phyloP scores from a whole-genome alignment of 2,113 vertebrate genomes.

The Axis porcinus region DNA sequence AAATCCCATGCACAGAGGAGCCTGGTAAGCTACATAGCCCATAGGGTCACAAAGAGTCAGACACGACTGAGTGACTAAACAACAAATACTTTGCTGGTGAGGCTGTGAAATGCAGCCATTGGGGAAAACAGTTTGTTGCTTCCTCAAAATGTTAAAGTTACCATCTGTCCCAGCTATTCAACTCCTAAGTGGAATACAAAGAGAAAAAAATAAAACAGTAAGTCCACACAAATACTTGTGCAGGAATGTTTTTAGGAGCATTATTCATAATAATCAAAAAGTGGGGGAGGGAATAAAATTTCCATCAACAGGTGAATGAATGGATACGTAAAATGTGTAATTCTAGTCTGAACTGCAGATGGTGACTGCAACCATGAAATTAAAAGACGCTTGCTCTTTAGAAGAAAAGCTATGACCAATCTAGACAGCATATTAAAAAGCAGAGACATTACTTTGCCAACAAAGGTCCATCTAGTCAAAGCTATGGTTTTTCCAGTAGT shows the following conservation, averaged over 20 bases:
- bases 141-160: not conserved
- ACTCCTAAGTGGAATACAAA: not conserved
- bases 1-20: not conserved
- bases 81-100: not conserved
- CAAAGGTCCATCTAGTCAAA: not conserved
- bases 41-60: not conserved
- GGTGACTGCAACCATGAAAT: not conserved
- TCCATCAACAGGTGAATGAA: not conserved
- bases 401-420: not conserved
- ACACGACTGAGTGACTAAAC: not conserved
- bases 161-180: not conserved
- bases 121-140: not conserved
- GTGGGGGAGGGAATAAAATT: not conserved
- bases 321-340: not conserved
- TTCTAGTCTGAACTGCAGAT: not conserved
- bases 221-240: not conserved
- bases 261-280: not conserved
- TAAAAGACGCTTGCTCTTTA: not conserved
- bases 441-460: not conserved
- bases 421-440: not conserved
- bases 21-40: not conserved
- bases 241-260: not conserved
- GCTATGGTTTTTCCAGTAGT: not conserved
- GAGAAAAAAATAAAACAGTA: not conserved
- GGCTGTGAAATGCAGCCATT: not conserved